Conservation (phyloP, 2,888 invertebrate species). For the Dynastes hyllus region DNA sequence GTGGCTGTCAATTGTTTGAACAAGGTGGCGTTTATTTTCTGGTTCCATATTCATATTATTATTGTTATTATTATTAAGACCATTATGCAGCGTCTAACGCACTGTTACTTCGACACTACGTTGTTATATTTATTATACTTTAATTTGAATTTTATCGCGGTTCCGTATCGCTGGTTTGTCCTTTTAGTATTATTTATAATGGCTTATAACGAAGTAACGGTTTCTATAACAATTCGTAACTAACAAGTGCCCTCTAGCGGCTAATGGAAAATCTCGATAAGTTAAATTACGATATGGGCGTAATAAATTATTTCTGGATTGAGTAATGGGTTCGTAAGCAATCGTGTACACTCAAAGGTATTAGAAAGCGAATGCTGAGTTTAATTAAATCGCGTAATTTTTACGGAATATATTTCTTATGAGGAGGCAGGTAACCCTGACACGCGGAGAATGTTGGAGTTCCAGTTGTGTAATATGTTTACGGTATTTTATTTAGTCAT, state of each 20-base stretch:
- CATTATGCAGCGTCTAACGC: not conserved
- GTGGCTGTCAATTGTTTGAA: slow-evolving; percentile 25
- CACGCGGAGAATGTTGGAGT: no score
- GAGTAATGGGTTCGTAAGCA: slow-evolving; percentile 2
- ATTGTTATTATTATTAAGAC: no score
- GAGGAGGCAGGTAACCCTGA: no score
- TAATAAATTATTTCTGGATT: slow-evolving; percentile 17
- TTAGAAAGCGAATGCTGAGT: not conserved
- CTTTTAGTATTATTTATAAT: slow-evolving; percentile 15
- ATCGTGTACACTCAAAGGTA: not conserved
- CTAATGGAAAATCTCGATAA: slow-evolving; percentile 19
- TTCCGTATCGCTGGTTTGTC: slow-evolving; percentile 18
- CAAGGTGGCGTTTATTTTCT: not conserved
- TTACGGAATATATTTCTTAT: no score
- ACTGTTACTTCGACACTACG: not conserved
- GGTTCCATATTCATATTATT: not conserved
- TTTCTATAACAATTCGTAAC: slow-evolving; percentile 4
- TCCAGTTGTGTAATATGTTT: not conserved
- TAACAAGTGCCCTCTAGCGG: slow-evolving; percentile 15
- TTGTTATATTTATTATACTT: slow-evolving; percentile 22
- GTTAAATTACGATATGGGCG: slow-evolving; percentile 15
- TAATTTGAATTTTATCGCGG: slow-evolving; percentile 32
- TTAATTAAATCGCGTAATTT: no score
- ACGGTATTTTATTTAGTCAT: not conserved
- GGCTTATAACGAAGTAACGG: slow-evolving; percentile 5